Evolutionary conservation across 2,888 invertebrate genomes (phyloP).

Genomic region (Norana najaformis): DNA sequence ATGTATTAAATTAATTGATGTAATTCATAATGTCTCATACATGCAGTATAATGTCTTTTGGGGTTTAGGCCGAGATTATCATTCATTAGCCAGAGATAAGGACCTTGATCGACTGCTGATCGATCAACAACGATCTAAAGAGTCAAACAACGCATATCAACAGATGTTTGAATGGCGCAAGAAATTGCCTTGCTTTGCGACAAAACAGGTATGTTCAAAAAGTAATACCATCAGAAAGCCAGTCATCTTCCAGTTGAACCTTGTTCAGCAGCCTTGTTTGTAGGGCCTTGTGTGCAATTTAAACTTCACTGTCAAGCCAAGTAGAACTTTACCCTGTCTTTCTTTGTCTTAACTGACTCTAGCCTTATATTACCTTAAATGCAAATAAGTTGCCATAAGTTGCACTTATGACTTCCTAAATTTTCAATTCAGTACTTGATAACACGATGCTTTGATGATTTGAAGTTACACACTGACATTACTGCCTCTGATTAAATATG

Average conservation of each 20-base stretch:
- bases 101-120: neutral
- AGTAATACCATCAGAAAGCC: neutral
- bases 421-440: no score
- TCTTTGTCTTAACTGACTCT: neutral
- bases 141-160: neutral
- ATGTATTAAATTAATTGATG: neutral
- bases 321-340: neutral
- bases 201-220: neutral
- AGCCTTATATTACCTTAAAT: neutral
- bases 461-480: no score
- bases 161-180: neutral
- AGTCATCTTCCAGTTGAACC: neutral
- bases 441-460: no score
- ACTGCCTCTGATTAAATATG: no score
- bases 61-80: constrained; percentile 8
- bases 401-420: no score
- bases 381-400: no score
- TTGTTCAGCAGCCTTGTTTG: neutral
- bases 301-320: neutral
- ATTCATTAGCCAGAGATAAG: neutral
- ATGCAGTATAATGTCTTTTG: no score
- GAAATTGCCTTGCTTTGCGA: neutral
- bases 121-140: neutral
- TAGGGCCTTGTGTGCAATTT: neutral
- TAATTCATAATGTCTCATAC: no score